Evolutionary conservation across 2,113 vertebrate species (phyloP), one percentile per base, ranked within the genome.

Genomic region (Ondatra zibethicus): DNA sequence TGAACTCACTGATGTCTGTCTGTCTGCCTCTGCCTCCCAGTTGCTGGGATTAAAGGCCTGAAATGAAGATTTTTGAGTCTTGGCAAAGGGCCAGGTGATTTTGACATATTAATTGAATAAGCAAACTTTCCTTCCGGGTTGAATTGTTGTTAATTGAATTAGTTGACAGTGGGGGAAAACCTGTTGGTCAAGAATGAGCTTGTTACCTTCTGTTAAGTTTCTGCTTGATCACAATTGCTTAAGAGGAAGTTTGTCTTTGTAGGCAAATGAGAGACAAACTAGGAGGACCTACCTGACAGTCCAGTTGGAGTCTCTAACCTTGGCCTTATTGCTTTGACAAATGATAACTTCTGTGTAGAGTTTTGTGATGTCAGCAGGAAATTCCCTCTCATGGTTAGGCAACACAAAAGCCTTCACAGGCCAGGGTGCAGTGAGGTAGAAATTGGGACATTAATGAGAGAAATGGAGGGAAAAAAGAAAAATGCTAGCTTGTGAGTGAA

Each of bases 211-310:
- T 31, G 78, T 94, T 94, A 86, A 96, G 94, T 98, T 97, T 98
- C 97, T 97, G 89, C 93, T 95, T 94, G 87, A 81, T 91, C 61
- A 78, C 81, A 76, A 31, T 93, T 97, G 50, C n/a, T 58, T 97
- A 86, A 93, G 80, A 95, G 94, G 96, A 95, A 86, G 0, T 96
- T 84, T 93, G 95, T 97, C 93, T 98, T 0, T 94, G 89, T 88
- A 96, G 92, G 91, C 96, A 95, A 93, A 17, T 14, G 96, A 96
- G 91, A 95, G 86, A 39, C 92, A 42, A 86, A 91, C 63, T 87
- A 92, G 97, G 97, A 92, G 93, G 98, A 96, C 95, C 90, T 80
- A 96, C 95, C 90, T 80, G 96, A 77, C 92, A 36, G 2, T 97
- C 93, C 73, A 63, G 86, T 78, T 90, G 33, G 66, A 94, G 50